A percentile compares a stretch with the other conserved stretches of the same genome.
Evolutionary conservation across 2,888 invertebrate species (phyloP).

Genomic region (Drosophila neotestacea): DNA sequence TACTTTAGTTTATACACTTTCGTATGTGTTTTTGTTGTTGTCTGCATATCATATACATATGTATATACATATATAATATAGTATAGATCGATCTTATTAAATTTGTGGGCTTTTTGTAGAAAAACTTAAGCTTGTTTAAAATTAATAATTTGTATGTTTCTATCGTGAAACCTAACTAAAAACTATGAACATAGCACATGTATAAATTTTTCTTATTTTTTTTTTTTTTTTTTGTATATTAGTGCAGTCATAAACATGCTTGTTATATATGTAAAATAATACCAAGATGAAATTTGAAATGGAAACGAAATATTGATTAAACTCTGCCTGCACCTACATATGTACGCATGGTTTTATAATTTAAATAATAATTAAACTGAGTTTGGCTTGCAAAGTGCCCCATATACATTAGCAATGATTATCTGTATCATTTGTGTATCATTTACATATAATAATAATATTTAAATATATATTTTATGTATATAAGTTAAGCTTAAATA

Average conservation of each 20-base stretch:
- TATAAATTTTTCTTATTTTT: conserved; percentile 18
- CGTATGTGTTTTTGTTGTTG: conserved; percentile 55
- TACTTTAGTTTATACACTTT: conserved; percentile 62
- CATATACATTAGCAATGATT: conserved; percentile 52
- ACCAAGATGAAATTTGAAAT: conserved; percentile 32
- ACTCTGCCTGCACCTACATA: conserved; percentile 54
- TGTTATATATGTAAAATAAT: conserved; percentile 36
- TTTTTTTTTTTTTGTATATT: conserved; percentile 30
- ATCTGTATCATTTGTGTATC: conserved; percentile 50
- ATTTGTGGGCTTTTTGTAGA: conserved; percentile 74
- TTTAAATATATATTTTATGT: conserved; percentile 30
- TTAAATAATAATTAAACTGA: conserved; percentile 60
- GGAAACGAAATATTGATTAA: conserved; percentile 15
- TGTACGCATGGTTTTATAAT: conserved; percentile 14
- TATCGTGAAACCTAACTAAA: conserved; percentile 74
- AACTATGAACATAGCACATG: conserved; percentile 79
- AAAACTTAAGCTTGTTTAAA: conserved; percentile 73
- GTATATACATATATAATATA: conserved; percentile 39
- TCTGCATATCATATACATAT: conserved; percentile 50
- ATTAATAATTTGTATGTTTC: conserved; percentile 54
- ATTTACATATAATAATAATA: conserved; percentile 34
- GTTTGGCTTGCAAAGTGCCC: conserved; percentile 80
- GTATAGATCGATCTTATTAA: conserved; percentile 52
- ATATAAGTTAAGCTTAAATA: conserved; percentile 54
- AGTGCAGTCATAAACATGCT: conserved; percentile 73